Evolutionary conservation across 2,113 vertebrate genomes (phyloP).

Genomic region (Platysteira castanea): DNA sequence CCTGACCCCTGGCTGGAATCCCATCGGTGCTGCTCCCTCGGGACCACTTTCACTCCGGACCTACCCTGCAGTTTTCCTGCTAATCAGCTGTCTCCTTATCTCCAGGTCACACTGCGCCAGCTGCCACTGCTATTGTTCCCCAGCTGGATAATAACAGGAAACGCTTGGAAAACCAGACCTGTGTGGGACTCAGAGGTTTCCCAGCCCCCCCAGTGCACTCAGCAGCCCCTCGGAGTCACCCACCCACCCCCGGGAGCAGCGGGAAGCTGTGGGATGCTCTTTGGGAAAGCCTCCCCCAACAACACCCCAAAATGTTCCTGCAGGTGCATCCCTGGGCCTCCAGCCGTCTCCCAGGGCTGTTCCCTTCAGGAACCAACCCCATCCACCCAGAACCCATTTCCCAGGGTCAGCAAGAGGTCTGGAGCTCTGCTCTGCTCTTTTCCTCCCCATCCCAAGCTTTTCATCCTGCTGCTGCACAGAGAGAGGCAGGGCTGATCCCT

Average conservation of each 20-base stretch:
- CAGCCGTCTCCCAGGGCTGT: neutral
- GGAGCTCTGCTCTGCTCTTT: neutral
- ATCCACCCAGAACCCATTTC: neutral
- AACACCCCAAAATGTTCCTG: rapidly evolving
- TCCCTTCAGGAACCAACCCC: neutral
- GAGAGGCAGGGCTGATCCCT: neutral
- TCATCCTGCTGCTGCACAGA: rapidly evolving
- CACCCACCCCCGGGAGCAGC: rapidly evolving
- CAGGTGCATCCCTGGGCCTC: neutral
- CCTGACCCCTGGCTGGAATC: neutral
- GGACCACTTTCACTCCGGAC: neutral
- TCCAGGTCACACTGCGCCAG: neutral
- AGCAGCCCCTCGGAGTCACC: neutral
- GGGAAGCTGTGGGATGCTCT: neutral
- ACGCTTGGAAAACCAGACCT: neutral
- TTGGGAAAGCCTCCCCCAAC: rapidly evolving
- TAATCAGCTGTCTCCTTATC: slow-evolving; percentile 32
- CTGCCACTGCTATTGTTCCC: neutral
- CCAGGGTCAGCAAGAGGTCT: neutral
- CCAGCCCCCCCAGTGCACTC: rapidly evolving
- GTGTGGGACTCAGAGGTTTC: neutral
- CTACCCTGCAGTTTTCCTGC: neutral
- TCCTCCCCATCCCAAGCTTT: neutral
- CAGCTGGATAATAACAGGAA: slow-evolving; percentile 32
- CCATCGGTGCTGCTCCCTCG: rapidly evolving